phyloP scores from a whole-genome alignment of 2,888 invertebrate genomes.

The Apotomis turbidana region DNA sequence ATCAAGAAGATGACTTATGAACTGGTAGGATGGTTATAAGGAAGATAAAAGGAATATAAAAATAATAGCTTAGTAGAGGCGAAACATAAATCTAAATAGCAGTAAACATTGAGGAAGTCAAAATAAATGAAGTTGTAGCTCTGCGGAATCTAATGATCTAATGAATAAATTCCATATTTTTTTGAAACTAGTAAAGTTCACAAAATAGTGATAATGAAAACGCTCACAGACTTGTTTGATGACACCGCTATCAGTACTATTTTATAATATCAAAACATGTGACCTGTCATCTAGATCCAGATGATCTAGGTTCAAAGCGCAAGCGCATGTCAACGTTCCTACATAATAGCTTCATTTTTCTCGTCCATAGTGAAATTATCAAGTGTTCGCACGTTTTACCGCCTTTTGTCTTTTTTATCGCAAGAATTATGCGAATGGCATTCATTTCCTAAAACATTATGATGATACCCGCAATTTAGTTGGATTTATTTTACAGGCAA shows the following conservation, averaged over 20 bases:
- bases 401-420: conserved; percentile 51
- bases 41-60: no score
- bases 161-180: no score
- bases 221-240: not conserved
- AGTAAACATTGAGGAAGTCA: no score
- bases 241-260: conserved; percentile 9
- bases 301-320: conserved; percentile 28
- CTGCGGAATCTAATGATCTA: no score
- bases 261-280: conserved; percentile 23
- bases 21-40: no score
- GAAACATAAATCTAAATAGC: no score
- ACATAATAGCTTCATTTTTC: conserved; percentile 38
- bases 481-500: conserved; percentile 4
- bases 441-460: conserved; percentile 55
- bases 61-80: no score
- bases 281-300: conserved; percentile 27
- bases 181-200: no score
- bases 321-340: conserved; percentile 37
- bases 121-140: no score
- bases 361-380: conserved; percentile 35
- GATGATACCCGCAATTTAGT: conserved; percentile 34
- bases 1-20: no score
- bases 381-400: conserved; percentile 52
- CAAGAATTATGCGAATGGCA: conserved; percentile 49
- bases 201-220: no score